Conservation (phyloP, 2,113 vertebrate genomes). For the Sarotherodon lohbergeri region DNA sequence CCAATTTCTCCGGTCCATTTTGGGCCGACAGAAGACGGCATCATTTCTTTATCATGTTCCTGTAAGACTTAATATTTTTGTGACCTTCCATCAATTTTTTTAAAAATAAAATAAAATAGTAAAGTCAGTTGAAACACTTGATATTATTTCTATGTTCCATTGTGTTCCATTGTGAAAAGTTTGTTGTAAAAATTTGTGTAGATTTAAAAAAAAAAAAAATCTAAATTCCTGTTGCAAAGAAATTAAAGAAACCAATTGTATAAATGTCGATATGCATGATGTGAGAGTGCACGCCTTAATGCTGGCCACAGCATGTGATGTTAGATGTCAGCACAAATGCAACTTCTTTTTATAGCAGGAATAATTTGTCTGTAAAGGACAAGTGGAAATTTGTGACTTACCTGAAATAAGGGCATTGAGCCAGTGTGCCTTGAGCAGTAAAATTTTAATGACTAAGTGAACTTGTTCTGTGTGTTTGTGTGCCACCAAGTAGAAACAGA, state of each 20-base stretch:
- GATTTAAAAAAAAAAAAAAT: background rate
- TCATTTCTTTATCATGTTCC: background rate
- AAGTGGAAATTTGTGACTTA: background rate
- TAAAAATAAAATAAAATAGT: fast-evolving
- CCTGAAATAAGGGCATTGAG: background rate
- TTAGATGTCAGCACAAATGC: background rate
- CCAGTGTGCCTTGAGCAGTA: background rate
- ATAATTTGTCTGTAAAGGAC: background rate
- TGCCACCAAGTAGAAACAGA: background rate
- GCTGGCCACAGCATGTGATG: background rate
- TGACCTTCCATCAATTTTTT: background rate
- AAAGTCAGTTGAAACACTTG: background rate
- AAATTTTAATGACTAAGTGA: background rate
- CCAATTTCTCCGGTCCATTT: background rate
- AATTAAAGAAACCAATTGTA: background rate
- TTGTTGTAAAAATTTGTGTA: background rate
- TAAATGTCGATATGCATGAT: background rate
- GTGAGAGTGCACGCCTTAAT: background rate
- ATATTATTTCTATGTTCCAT: background rate
- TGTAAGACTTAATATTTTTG: background rate
- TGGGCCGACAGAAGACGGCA: background rate
- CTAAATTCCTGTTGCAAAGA: background rate
- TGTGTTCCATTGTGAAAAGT: background rate
- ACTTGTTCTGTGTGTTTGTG: background rate
- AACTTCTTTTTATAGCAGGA: conserved; percentile 21